A percentile compares a stretch with the other conserved stretches of the same genome.
These are phyloP conservation scores for Galago senegalensis DNA, from an alignment of 2,797 vertebrate genomes.

Conservation along the genomic window DNA sequence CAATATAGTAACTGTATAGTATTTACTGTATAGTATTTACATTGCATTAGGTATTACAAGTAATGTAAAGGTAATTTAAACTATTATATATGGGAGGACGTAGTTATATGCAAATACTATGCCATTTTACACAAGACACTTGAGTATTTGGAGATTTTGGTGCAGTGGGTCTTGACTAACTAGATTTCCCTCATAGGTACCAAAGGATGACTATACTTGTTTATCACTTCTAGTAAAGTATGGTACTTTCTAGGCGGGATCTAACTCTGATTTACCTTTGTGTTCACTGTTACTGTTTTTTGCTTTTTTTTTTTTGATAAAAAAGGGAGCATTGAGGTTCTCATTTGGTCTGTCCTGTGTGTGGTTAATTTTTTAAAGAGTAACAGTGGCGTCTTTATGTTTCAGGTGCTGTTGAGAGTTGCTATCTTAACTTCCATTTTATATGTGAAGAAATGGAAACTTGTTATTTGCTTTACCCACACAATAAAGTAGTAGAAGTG, in stretches of 20 bases:
- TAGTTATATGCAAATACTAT: background rate
- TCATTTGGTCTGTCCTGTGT: background rate
- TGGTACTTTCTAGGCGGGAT: conserved; percentile 3
- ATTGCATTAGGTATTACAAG: background rate
- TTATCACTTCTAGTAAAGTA: background rate
- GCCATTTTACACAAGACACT: background rate
- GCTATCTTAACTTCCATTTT: background rate
- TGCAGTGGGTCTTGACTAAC: background rate
- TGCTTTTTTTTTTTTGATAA: too few relatives aligned
- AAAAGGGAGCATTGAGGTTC: background rate
- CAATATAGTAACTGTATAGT: background rate
- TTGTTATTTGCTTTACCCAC: background rate
- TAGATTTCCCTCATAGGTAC: background rate
- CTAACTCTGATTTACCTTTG: background rate
- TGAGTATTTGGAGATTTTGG: background rate
- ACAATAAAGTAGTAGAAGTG: background rate
- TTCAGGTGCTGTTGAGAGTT: background rate
- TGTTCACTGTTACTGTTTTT: background rate
- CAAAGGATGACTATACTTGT: background rate
- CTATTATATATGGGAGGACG: background rate
- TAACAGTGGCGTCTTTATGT: background rate
- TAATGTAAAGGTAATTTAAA: background rate
- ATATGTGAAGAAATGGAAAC: background rate
- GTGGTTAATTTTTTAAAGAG: background rate
- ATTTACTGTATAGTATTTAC: background rate